phyloP scores from a whole-genome alignment of 2,888 invertebrate genomes.

The Sisyra terminalis region DNA sequence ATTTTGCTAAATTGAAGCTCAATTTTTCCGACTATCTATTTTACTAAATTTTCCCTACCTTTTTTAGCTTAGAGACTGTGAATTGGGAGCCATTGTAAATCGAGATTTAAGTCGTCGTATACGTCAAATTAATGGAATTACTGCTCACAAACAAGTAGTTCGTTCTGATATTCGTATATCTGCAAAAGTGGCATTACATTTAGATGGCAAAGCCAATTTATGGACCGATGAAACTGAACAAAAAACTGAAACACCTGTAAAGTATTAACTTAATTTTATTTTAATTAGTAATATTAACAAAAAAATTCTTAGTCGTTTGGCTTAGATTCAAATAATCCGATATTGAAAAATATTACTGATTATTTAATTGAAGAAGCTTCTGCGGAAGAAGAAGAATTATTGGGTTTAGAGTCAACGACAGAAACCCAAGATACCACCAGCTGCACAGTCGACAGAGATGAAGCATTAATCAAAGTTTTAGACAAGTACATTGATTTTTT shows the following conservation, averaged over 20 bases:
- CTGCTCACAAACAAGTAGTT: slow-evolving; percentile 75
- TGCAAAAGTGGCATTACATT: slow-evolving; percentile 77
- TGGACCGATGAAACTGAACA: slow-evolving; percentile 44
- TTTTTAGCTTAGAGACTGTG: slow-evolving; percentile 68
- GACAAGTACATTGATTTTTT: slow-evolving; percentile 23
- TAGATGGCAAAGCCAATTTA: slow-evolving; percentile 69
- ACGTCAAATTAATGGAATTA: slow-evolving; percentile 79
- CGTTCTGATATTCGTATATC: slow-evolving; percentile 84
- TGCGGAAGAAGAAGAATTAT: slow-evolving; percentile 90
- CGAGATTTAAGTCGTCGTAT: slow-evolving; percentile 89
- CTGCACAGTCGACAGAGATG: slow-evolving; percentile 51
- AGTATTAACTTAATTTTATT: no score
- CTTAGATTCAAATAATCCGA: slow-evolving; percentile 75
- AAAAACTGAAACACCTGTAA: slow-evolving; percentile 21
- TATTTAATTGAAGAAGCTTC: slow-evolving; percentile 96
- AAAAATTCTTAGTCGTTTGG: slow-evolving; percentile 34
- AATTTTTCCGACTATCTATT: no score
- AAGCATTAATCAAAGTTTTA: slow-evolving; percentile 50
- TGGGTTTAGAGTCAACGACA: slow-evolving; percentile 44
- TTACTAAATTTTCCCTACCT: no score
- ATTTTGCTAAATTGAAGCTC: no score
- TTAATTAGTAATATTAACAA: no score
- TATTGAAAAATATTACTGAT: slow-evolving; percentile 92
- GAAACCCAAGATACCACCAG: slow-evolving; percentile 29
- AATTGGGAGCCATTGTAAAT: slow-evolving; percentile 91